Conservation (phyloP, 2,888 invertebrate genomes). For the Macroteleia sp. region DNA sequence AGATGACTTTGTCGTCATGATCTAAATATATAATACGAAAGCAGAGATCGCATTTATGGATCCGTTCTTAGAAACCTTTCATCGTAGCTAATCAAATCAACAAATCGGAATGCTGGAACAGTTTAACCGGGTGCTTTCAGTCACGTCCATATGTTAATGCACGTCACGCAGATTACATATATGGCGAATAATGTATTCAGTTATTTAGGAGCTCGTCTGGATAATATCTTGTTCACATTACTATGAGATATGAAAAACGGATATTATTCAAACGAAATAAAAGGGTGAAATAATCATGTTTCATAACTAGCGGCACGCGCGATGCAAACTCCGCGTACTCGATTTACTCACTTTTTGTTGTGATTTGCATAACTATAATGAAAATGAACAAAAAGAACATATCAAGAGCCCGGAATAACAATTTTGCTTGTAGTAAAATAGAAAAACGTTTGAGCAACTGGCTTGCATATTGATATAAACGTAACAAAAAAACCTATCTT, state of each 20-base stretch:
- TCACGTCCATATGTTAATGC: conserved; percentile 23
- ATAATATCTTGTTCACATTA: conserved; percentile 32
- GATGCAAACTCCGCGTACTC: not conserved
- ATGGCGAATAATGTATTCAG: conserved; percentile 33
- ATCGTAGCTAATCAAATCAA: conserved; percentile 1
- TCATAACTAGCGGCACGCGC: conserved; percentile 36
- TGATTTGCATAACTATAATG: not conserved
- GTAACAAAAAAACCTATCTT: not conserved
- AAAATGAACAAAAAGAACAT: not conserved
- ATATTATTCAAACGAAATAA: conserved; percentile 35
- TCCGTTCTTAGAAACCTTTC: not conserved
- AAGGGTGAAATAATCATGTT: conserved; percentile 24
- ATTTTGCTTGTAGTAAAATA: not conserved
- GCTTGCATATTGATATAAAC: too few species aligned
- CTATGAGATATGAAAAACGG: conserved; percentile 13
- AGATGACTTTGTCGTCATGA: conserved; percentile 17
- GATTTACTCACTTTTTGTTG: not conserved
- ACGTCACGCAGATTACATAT: conserved; percentile 21
- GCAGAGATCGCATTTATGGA: too few species aligned
- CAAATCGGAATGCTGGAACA: not conserved
- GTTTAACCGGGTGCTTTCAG: conserved; percentile 10
- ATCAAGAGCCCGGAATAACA: not conserved
- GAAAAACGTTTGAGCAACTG: too few species aligned
- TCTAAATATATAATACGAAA: conserved; percentile 3
- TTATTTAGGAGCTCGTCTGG: conserved; percentile 36